Evolutionary conservation across 2,797 vertebrate genomes (phyloP).

Genomic region (Cetoscarus ocellatus): DNA sequence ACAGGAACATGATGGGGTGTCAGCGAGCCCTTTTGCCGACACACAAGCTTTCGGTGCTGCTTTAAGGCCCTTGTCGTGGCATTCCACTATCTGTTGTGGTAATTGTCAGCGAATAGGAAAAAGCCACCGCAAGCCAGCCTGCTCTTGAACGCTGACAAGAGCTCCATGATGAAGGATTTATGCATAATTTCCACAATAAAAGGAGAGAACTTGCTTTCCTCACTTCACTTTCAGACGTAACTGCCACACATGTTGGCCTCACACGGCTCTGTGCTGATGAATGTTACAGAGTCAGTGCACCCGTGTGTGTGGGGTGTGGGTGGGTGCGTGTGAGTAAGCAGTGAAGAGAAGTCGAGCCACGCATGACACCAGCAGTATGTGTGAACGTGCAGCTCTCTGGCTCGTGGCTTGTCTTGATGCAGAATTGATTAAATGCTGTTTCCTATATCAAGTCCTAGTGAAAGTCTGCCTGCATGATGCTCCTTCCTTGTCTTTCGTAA

Average conservation of each 20-base stretch:
- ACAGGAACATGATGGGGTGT: slow-evolving; percentile 51
- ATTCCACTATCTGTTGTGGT: slow-evolving; percentile 34
- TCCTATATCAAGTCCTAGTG: slow-evolving; percentile 39
- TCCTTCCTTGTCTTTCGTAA: slow-evolving; percentile 14
- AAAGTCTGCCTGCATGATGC: slow-evolving; percentile 24
- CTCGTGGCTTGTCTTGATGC: slow-evolving; percentile 38
- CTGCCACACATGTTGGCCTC: slow-evolving; percentile 29
- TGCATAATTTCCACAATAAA: slow-evolving; percentile 44
- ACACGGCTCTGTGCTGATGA: slow-evolving; percentile 35
- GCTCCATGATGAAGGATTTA: slow-evolving; percentile 29
- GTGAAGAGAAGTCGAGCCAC: slow-evolving; percentile 23
- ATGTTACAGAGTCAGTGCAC: slow-evolving; percentile 28
- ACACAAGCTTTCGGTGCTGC: slow-evolving; percentile 25
- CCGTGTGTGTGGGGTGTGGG: slow-evolving; percentile 19
- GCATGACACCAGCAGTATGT: slow-evolving; percentile 36
- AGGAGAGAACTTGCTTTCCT: slow-evolving; percentile 12
- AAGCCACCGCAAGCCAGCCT: slow-evolving; percentile 6
- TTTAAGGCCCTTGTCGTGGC: slow-evolving; percentile 28
- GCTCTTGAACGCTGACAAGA: slow-evolving; percentile 44
- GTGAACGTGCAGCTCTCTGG: slow-evolving; percentile 38
- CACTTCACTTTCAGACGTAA: slow-evolving; percentile 33
- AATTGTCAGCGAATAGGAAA: slow-evolving; percentile 47
- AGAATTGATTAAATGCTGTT: slow-evolving; percentile 49
- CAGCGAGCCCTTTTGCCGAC: slow-evolving; percentile 24
- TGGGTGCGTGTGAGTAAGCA: slow-evolving; percentile 39